Evolutionary conservation across 2,113 vertebrate genomes (phyloP), one percentile per base, ranked within the genome.

Genomic region (Baryphthengus martii): DNA sequence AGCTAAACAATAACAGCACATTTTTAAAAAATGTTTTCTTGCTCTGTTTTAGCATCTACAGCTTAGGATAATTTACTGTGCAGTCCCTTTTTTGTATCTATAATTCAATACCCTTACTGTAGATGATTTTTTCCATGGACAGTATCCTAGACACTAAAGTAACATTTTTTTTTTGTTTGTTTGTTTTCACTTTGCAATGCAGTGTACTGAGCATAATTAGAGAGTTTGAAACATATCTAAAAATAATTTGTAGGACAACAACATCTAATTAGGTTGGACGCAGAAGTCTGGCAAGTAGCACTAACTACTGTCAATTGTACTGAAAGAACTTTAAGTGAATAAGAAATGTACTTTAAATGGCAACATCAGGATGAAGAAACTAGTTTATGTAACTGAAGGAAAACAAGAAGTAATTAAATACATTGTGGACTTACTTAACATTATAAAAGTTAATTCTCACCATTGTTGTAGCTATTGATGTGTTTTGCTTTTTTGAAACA

Each of bases 171-270:
- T 89, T 72, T n/a, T n/a, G n/a, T n/a, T n/a, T n/a, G n/a, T n/a
- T n/a, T n/a, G n/a, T n/a, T n/a, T n/a, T n/a, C n/a, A n/a, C 52
- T 58, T 91, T 76, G n/a, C 37, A 82, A 17, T 65, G 31, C 18
- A 56, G 55, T 71, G 23, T 33, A 65, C 13, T 37, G 67, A 67
- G 24, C 26, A 56, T 86, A 93, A 84, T 81, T 91, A 81, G 72
- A 88, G 68, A 3, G 15, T 50, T 67, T 78, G 68, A 90, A 93
- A 77, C 9, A 9, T 42, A 96, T 47, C 85, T 96, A 86, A 88
- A 90, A 96, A 93, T 90, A 92, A 86, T 96, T 93, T 96, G 82
- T 93, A 88, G 72, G 68, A 95, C 81, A 96, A 89, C 62, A 78
- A 10, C 17, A n/a, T 76, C 93, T 97, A 90, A 95, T 96, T 93